These are phyloP conservation scores for Drosophila littoralis DNA, from an alignment of 1,140 invertebrate genomes.

Conservation along the genomic window DNA sequence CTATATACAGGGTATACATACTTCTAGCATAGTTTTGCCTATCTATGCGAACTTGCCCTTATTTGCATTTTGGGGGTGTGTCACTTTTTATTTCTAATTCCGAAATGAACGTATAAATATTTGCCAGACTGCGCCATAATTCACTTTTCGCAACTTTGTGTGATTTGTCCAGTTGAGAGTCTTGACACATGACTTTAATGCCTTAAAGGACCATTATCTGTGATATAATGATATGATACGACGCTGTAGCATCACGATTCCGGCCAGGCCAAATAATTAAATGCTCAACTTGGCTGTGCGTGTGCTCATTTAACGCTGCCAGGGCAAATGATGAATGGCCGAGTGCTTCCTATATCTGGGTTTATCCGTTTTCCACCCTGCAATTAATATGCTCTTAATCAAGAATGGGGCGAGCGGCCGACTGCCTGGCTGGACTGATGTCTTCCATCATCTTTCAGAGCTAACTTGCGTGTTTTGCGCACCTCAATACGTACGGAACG, in stretches of 20 bases:
- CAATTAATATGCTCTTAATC: slow-evolving; percentile 69
- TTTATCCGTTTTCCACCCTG: slow-evolving; percentile 57
- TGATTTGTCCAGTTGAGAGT: slow-evolving; percentile 41
- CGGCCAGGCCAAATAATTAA: slow-evolving; percentile 69
- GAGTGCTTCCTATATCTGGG: slow-evolving; percentile 42
- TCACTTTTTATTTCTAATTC: slow-evolving; percentile 12
- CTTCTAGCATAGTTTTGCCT: not conserved
- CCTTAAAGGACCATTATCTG: slow-evolving; percentile 44
- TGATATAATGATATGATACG: slow-evolving; percentile 6
- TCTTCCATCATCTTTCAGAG: slow-evolving; percentile 55
- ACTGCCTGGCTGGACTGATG: slow-evolving; percentile 15
- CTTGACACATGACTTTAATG: slow-evolving; percentile 49
- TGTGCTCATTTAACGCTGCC: slow-evolving; percentile 43
- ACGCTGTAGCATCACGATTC: not conserved
- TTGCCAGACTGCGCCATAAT: slow-evolving; percentile 36
- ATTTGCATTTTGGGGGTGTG: slow-evolving; percentile 32
- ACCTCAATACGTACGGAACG: slow-evolving; percentile 40
- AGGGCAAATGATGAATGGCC: slow-evolving; percentile 64
- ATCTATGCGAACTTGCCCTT: not conserved
- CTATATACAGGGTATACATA: not conserved
- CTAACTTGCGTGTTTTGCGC: slow-evolving; percentile 72
- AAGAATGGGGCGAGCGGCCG: slow-evolving; percentile 36
- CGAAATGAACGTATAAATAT: slow-evolving; percentile 33
- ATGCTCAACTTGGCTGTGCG: slow-evolving; percentile 49
- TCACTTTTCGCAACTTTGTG: slow-evolving; percentile 20